Percentiles rank a stretch among this genome's conserved stretches.
Conservation (phyloP, 2,888 invertebrate genomes). For the Zygothrica quintamaculata region DNA sequence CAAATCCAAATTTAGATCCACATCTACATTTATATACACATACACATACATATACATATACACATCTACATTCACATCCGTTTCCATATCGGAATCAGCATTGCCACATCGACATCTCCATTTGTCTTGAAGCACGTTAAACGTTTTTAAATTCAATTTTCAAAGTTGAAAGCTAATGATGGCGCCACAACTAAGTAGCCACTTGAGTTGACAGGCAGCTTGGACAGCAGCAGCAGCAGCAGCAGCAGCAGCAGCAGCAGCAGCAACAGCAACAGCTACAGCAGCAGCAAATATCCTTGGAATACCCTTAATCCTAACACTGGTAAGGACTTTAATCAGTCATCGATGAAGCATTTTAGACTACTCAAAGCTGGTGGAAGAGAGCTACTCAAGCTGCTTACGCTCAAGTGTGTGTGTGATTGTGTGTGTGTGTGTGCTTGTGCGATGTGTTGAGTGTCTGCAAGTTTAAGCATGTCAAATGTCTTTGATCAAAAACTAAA, state of each 20-base stretch:
- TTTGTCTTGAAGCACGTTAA: slow-evolving; percentile 44
- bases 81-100: slow-evolving; percentile 3
- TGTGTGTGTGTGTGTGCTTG: background rate
- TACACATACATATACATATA: slow-evolving; percentile 3
- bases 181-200: slow-evolving; percentile 59
- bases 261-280: background rate
- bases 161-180: slow-evolving; percentile 72
- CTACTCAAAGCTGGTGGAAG: background rate
- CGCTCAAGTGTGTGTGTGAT: background rate
- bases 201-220: slow-evolving; percentile 52
- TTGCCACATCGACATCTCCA: slow-evolving; percentile 20
- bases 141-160: slow-evolving; percentile 70
- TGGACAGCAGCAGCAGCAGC: too few species aligned
- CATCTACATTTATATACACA: background rate
- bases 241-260: background rate
- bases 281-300: slow-evolving; percentile 1
- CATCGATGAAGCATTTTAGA: background rate
- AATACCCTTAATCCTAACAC: slow-evolving; percentile 8
- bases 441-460: background rate
- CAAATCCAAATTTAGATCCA: background rate
- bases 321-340: background rate
- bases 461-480: slow-evolving; percentile 51
- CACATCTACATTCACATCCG: slow-evolving; percentile 9
- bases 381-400: background rate
- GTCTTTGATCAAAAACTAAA: slow-evolving; percentile 31